Conservation (phyloP, 1,140 invertebrate species). For the Archegozetes longisetosus region DNA sequence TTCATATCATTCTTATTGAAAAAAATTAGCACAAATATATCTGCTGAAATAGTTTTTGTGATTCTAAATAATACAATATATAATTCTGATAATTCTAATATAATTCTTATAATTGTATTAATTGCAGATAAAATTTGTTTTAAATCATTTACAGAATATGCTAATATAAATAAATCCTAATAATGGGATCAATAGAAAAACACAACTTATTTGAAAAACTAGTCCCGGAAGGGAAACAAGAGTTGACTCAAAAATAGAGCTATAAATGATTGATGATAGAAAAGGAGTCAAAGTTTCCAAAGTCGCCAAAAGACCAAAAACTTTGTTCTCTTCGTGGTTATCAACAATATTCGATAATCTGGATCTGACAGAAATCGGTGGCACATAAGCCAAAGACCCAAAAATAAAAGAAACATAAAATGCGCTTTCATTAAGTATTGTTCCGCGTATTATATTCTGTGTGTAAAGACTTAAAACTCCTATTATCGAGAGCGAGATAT, state of each 20-base stretch:
- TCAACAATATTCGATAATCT: not conserved
- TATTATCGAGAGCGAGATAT: constrained; percentile 2
- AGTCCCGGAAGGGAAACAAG: constrained; percentile 7
- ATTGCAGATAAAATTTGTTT: no score
- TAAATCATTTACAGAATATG: no score
- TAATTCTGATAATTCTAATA: no score
- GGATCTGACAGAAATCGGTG: not conserved
- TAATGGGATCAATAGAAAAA: constrained; percentile 4
- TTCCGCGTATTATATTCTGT: not conserved
- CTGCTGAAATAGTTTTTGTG: no score
- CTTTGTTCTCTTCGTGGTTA: not conserved
- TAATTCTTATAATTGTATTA: no score
- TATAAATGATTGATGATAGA: not conserved
- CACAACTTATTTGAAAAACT: constrained; percentile 11
- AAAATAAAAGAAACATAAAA: constrained; percentile 4
- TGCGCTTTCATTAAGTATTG: not conserved
- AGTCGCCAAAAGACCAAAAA: constrained; percentile 9
- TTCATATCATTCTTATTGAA: no score
- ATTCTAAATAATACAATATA: no score
- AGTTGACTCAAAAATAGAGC: constrained; percentile 9
- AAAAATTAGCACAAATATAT: no score
- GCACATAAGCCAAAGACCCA: not conserved
- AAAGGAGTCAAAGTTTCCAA: constrained; percentile 7
- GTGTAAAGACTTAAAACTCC: not conserved
- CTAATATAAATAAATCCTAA: no score